Evolutionary conservation across 2,797 vertebrate species (phyloP).

Genomic region (Etheostoma perlongum): DNA sequence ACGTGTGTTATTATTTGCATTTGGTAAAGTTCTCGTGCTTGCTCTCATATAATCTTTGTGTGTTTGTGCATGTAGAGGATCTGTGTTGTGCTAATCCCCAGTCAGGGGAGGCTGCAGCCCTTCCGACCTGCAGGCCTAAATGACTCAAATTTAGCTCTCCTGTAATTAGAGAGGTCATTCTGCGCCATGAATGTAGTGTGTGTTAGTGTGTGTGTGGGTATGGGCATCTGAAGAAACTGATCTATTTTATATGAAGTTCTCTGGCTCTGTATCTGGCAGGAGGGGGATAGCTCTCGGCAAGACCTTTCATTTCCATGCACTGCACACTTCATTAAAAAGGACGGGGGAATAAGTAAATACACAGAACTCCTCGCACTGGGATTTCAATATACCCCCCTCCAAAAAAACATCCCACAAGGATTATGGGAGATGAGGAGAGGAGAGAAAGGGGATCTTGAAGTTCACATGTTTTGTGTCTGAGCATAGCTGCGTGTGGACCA

Average conservation of each 20-base stretch:
- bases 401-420: constrained; percentile 67
- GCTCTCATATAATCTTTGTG: constrained; percentile 7
- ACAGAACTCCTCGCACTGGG: constrained; percentile 72
- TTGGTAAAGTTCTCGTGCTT: neutral
- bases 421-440: constrained; percentile 57
- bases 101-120: constrained; percentile 43
- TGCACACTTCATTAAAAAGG: constrained; percentile 82
- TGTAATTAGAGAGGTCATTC: constrained; percentile 73
- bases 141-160: constrained; percentile 48
- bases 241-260: constrained; percentile 69
- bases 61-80: constrained; percentile 24
- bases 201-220: constrained; percentile 24
- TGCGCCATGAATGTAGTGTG: constrained; percentile 34
- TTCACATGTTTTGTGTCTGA: constrained; percentile 50
- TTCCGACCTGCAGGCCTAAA: constrained; percentile 59
- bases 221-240: constrained; percentile 53
- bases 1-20: constrained; percentile 18
- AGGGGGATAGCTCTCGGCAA: constrained; percentile 75
- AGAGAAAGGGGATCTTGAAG: constrained; percentile 50
- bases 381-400: constrained; percentile 69
- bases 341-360: constrained; percentile 83
- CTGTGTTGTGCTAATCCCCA: constrained; percentile 28
- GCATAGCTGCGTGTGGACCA: constrained; percentile 33
- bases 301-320: constrained; percentile 83
- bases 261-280: constrained; percentile 60